phyloP scores from a whole-genome alignment of 1,140 invertebrate genomes.

The Armadillidium nasatum region DNA sequence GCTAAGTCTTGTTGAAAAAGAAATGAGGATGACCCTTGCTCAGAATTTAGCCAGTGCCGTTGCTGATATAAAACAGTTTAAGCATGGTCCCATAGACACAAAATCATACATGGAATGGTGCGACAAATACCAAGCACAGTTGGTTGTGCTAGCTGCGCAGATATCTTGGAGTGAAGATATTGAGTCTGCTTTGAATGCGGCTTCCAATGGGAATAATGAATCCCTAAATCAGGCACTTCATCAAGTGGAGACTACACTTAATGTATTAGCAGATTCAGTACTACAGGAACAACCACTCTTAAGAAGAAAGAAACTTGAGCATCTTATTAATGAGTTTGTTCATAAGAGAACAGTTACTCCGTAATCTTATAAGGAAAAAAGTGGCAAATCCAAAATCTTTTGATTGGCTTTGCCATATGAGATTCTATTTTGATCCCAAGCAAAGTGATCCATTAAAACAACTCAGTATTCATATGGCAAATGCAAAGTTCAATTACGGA shows the following conservation, averaged over 20 bases:
- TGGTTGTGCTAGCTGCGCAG: constrained; percentile 92
- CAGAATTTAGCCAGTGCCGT: constrained; percentile 84
- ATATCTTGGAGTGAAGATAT: constrained; percentile 97
- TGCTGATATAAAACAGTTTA: constrained; percentile 82
- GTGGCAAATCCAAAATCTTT: constrained; percentile 74
- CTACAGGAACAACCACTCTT: constrained; percentile 94
- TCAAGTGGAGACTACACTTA: constrained; percentile 86
- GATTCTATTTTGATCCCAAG: constrained; percentile 96
- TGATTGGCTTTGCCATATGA: constrained; percentile 97
- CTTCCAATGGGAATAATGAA: constrained; percentile 56
- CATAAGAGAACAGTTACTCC: constrained; percentile 95
- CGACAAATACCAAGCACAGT: constrained; percentile 94
- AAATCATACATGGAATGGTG: constrained; percentile 87
- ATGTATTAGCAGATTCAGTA: constrained; percentile 93
- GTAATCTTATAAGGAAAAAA: constrained; percentile 76
- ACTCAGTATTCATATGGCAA: constrained; percentile 97
- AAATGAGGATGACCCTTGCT: constrained; percentile 94
- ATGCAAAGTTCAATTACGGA: constrained; percentile 97
- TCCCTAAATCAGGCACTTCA: constrained; percentile 71
- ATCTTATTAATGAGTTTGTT: constrained; percentile 98
- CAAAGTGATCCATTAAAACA: constrained; percentile 91
- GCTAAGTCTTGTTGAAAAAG: constrained; percentile 88
- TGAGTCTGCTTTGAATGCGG: constrained; percentile 70
- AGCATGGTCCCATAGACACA: constrained; percentile 75
- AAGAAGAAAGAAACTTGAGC: constrained; percentile 90